phyloP scores from a whole-genome alignment of 2,888 invertebrate species.

The Microctonus aethiopoides region DNA sequence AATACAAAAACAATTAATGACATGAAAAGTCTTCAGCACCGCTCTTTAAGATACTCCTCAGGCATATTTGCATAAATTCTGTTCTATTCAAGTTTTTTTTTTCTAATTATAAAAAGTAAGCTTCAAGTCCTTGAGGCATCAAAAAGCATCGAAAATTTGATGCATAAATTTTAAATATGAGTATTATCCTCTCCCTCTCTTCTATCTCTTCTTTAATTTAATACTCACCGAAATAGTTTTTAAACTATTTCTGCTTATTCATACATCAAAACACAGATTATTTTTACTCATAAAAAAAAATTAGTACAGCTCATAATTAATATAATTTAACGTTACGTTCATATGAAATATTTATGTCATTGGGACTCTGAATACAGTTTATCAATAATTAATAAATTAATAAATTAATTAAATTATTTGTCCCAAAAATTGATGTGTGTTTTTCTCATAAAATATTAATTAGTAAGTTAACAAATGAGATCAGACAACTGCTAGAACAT shows the following conservation, averaged over 20 bases:
- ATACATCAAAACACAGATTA: neutral
- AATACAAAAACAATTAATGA: neutral
- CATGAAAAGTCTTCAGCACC: constrained; percentile 3
- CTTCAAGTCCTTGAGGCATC: neutral
- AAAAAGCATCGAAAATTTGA: neutral
- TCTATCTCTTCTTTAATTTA: neutral
- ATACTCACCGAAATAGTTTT: neutral
- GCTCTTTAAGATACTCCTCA: neutral
- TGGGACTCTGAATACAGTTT: neutral
- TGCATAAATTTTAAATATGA: neutral
- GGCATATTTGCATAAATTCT: neutral
- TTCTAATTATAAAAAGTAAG: neutral
- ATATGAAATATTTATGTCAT: constrained; percentile 3
- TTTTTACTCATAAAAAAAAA: constrained; percentile 24
- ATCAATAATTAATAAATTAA: too few relatives aligned
- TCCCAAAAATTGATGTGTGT: neutral
- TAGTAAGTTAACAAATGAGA: constrained; percentile 18
- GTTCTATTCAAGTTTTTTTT: neutral
- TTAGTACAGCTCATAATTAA: constrained; percentile 5
- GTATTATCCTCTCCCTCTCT: neutral
- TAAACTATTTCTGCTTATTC: neutral
- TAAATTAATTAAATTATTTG: neutral
- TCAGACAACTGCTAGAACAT: constrained; percentile 11
- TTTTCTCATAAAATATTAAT: constrained; percentile 21
- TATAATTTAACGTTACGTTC: constrained; percentile 21